Conservation (phyloP, 2,113 vertebrate species). For the Neomonachus schauinslandi region DNA sequence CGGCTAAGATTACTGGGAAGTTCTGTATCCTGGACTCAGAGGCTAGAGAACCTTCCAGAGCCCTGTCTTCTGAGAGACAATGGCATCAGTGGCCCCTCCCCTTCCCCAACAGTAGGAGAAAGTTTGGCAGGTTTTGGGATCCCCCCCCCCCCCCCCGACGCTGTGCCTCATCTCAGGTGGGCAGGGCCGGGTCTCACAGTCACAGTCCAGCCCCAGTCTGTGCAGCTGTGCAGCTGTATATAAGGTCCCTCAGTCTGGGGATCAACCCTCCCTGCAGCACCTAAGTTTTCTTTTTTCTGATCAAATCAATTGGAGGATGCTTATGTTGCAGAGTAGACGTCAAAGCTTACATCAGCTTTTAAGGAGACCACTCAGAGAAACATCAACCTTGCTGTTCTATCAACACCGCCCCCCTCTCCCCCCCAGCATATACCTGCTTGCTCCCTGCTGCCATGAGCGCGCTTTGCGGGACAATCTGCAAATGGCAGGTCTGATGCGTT, state of each 20-base stretch:
- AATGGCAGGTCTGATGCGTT: neutral
- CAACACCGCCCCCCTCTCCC: rapidly evolving
- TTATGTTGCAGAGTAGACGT: neutral
- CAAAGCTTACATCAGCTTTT: neutral
- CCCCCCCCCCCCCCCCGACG: rapidly evolving
- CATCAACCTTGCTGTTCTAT: neutral
- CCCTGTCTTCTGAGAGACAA: neutral
- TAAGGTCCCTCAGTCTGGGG: neutral
- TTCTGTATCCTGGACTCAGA: neutral
- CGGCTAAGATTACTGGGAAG: neutral
- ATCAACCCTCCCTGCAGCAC: neutral
- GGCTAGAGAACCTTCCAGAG: neutral
- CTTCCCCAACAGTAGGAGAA: neutral
- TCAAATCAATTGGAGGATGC: neutral
- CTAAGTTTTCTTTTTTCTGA: neutral
- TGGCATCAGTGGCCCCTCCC: neutral
- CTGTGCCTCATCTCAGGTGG: neutral
- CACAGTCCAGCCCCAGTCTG: neutral
- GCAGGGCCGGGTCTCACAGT: rapidly evolving
- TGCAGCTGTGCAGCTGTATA: neutral
- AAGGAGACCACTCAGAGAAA: neutral
- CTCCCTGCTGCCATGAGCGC: too few species aligned
- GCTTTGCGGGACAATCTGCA: neutral
- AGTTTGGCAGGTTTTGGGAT: neutral
- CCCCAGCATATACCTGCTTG: rapidly evolving